Base-by-base conservation (phyloP, 2,113 vertebrate species). In the Gobio gobio region DNA sequence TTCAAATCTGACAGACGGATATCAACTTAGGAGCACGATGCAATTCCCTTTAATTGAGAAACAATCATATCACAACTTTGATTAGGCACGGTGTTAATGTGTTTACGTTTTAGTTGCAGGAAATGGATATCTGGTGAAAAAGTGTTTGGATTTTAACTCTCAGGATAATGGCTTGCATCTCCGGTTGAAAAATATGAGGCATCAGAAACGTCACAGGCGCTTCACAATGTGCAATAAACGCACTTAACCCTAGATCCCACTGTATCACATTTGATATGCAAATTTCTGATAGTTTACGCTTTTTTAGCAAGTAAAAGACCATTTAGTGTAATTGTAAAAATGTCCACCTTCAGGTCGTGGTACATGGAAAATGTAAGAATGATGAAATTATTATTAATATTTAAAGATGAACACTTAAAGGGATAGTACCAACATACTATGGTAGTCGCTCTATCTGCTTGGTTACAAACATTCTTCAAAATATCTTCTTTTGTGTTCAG, bases 1-100 rank as follows among this genome's bases (percentile, higher is more conserved):
- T 88, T 92, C 91, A 91, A 86, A 89, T 89, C 77, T 91, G 92
- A 91, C 89, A 90, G 45, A 45, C 78, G 89, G 83, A 92, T 91
- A 91, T 91, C 90, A 86, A 84, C 84, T 81, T 83, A 86, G 87
- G 36, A 75, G 77, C 9, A 1, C 70, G 22, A 89, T 86, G 87
- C 87, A 76, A 84, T 83, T 89, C 85, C 82, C 51, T 83, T 89
- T 93, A 90, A 93, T 90, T 89, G 88, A 92, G 82, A 90, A 86
- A 78, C 81, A 90, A 89, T 92, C 84, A 86, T 85, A 92, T 90
- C 77, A 86, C 26, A 56, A 80, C 76, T 59, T 85, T 80, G 49
- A 87, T 87, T 87, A 56, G 83, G 22, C 47, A 45, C 26, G 78
- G 54, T 63, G 64, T 80, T 85, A 82, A 72, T 74, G 70, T 83